Evolutionary conservation across 2,113 vertebrate genomes (phyloP), one percentile per base, ranked within the genome.

Genomic region (Grus americana): DNA sequence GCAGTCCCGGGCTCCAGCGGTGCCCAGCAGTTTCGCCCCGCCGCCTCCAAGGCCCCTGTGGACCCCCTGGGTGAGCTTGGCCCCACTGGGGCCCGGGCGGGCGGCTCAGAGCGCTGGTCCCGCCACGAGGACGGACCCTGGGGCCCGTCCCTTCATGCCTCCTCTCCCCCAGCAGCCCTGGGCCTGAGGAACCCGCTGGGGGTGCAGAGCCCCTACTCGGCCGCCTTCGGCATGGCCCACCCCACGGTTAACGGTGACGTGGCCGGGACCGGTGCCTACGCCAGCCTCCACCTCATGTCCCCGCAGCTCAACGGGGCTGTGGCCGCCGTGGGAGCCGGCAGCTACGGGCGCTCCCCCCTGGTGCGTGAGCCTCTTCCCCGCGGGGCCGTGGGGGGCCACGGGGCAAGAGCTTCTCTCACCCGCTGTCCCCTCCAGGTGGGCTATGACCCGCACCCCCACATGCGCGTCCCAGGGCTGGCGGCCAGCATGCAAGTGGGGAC

Each of bases 401-500:
- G 71, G 16, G 29, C 1, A 3, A 0, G 57, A 49, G 68, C 79
- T 0, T 2, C 50, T 40, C 90, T 94, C 52, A 87, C 50, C 17
- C 42, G 0, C 24, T 86, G 32, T 85, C 52, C 82, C 50, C 70
- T 68, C 16, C 96, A 99, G 99, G 98, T 99, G 88, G 98, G 98
- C 36, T 99, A 99, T 5, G 99, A 99, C 93, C 98, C 98, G 4
- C 99, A 99, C 96, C 98, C 98, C 3, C 99, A 99, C 90, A 98
- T 99, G 98, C 98, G 99, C 13, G 98, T 98, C 84, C 98, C 98
- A 0, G 98, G 98, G 61, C 98, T 99, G 80, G 98, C 98, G 4
- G 97, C 98, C 20, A 95, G 98, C 79, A 96, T 99, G 94, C 98
- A 98, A 94, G 97, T 98, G 42, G 98, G 98, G 12, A 94, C 98